Conservation (phyloP, 1,140 invertebrate species). For the Panonychus citri region DNA sequence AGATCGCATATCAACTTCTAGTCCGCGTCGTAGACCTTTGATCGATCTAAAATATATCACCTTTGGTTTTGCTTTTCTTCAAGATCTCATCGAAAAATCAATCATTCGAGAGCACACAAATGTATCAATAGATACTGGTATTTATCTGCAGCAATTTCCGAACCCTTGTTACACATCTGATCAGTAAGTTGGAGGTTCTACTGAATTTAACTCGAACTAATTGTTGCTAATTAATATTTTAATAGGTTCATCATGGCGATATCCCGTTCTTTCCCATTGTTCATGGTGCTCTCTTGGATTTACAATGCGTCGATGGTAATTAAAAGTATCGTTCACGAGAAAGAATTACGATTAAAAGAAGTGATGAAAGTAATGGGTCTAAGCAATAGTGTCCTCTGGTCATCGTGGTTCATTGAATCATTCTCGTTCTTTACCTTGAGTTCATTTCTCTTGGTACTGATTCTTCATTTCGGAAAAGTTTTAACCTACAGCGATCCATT, state of each 20-base stretch:
- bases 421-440: conserved; percentile 30
- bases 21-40: conserved; percentile 23
- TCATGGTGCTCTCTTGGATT: conserved; percentile 36
- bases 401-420: conserved; percentile 35
- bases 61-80: conserved; percentile 33
- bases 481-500: conserved; percentile 26
- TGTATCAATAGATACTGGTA: conserved; percentile 18
- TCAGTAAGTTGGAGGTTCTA: conserved; percentile 27
- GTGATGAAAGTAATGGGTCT: conserved; percentile 39
- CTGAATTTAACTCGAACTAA: no score
- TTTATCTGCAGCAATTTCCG: conserved; percentile 31
- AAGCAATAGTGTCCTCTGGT: conserved; percentile 32
- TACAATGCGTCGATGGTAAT: conserved; percentile 36
- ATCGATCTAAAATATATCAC: conserved; percentile 32
- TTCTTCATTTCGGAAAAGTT: conserved; percentile 29
- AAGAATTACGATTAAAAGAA: conserved; percentile 35
- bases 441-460: conserved; percentile 26
- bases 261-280: conserved; percentile 31
- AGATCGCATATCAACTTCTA: conserved; percentile 24
- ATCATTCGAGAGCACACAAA: conserved; percentile 29
- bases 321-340: conserved; percentile 43
- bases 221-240: not conserved
- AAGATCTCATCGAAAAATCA: conserved; percentile 34
- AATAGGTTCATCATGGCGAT: conserved; percentile 33
- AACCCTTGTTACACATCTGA: conserved; percentile 36